These are phyloP conservation scores for Cydia amplana DNA, from an alignment of 1,140 invertebrate genomes.

Conservation along the genomic window DNA sequence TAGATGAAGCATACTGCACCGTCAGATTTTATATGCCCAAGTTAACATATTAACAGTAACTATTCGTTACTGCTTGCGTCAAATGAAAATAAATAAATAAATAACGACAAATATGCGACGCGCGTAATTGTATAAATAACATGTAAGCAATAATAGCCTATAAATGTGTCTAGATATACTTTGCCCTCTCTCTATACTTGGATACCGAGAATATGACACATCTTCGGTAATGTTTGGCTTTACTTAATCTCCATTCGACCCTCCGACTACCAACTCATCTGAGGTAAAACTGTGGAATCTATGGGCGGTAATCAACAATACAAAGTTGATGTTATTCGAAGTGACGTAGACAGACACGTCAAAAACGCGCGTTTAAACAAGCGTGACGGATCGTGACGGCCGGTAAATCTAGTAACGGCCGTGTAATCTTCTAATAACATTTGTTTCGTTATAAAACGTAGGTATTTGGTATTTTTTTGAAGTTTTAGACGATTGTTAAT, in stretches of 20 bases:
- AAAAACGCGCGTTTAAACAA: conserved; percentile 1
- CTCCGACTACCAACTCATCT: too few species aligned
- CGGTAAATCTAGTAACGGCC: conserved; percentile 8
- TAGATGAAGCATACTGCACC: neutral
- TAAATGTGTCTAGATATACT: too few species aligned
- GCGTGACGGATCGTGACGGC: conserved; percentile 4
- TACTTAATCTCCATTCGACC: too few species aligned
- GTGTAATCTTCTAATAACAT: conserved; percentile 14
- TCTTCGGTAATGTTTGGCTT: too few species aligned
- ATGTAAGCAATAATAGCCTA: too few species aligned
- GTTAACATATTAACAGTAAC: too few species aligned
- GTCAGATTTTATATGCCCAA: neutral
- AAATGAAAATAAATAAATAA: too few species aligned
- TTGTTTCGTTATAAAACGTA: neutral
- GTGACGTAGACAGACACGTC: neutral
- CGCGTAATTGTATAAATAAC: too few species aligned
- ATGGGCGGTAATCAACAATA: neutral
- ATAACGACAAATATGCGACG: too few species aligned
- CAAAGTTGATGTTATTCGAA: neutral
- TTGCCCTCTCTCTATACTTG: too few species aligned
- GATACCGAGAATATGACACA: too few species aligned
- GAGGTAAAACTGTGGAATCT: neutral
- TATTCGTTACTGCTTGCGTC: too few species aligned
- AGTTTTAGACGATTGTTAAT: neutral
- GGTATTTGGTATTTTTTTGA: neutral